A percentile compares a stretch with the other conserved stretches of the same genome.
Conservation (phyloP, 2,888 invertebrate genomes). For the Synergus umbraculus region DNA sequence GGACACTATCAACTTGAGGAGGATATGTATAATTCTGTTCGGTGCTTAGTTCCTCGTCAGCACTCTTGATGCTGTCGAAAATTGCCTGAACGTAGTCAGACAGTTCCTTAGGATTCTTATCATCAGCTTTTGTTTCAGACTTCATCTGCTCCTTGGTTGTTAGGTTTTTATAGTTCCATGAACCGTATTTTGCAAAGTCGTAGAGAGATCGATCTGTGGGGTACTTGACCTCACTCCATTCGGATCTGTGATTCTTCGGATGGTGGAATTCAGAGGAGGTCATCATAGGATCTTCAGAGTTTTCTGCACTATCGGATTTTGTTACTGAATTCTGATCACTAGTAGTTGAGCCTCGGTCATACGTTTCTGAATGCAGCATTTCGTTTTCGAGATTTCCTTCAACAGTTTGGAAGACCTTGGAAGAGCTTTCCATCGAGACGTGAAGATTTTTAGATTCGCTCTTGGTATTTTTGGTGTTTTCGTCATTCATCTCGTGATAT, state of each 20-base stretch:
- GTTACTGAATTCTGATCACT: slow-evolving; percentile 21
- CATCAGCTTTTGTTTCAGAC: slow-evolving; percentile 51
- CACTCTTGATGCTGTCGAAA: slow-evolving; percentile 73
- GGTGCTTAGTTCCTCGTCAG: slow-evolving; percentile 57
- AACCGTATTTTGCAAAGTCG: slow-evolving; percentile 58
- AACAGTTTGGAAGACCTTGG: background rate
- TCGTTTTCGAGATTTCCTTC: background rate
- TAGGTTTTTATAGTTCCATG: slow-evolving; percentile 49
- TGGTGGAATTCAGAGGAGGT: slow-evolving; percentile 56
- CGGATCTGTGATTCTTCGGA: slow-evolving; percentile 71
- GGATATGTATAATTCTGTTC: slow-evolving; percentile 42
- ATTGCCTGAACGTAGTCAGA: slow-evolving; percentile 74
- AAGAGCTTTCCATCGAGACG: background rate
- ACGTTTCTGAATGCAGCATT: slow-evolving; percentile 59
- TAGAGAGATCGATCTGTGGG: slow-evolving; percentile 58
- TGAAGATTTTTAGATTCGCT: background rate
- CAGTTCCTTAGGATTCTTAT: slow-evolving; percentile 57
- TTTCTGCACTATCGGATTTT: slow-evolving; percentile 61
- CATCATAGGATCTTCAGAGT: slow-evolving; percentile 20
- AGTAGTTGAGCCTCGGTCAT: slow-evolving; percentile 66
- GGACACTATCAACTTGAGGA: background rate
- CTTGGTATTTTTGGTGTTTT: background rate
- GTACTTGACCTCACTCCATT: slow-evolving; percentile 73
- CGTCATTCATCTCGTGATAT: background rate
- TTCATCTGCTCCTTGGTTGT: slow-evolving; percentile 35